Evolutionary conservation across 2,797 vertebrate genomes (phyloP), one percentile per base, ranked within the genome.

Genomic region (Sarcoramphus papa): DNA sequence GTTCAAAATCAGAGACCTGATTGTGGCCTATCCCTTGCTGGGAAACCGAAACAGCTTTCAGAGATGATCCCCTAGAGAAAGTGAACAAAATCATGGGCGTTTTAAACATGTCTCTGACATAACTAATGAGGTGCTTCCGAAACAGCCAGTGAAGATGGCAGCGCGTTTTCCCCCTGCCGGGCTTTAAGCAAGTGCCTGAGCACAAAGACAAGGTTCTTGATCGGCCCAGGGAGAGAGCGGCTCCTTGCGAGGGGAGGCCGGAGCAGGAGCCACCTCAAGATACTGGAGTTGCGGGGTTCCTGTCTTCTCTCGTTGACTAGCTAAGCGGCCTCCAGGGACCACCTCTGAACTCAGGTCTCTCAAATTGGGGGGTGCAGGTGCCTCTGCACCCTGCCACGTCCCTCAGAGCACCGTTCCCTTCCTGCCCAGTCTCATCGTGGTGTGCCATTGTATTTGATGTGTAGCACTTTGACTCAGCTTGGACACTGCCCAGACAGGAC

Each of bases 351-450:
- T 68, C 33, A 8, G 31, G 43, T 23, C n/a, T 33, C 54, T 79
- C 27, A 43, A 82, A 56, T 2, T 3, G 24, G 33, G 28, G 48
- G 3, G 3, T 27, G 10, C 19, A 19, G 53, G 18, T 56, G 37
- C n/a, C 17, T 76, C 59, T 68, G n/a, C 30, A 33, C 9, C 16
- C 43, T 21, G 14, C 40, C 7, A 0, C 1, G 0, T 31, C 35
- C 35, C 57, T 16, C 41, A 27, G 70, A 60, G 45, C 27, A 8
- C 47, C 4, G 1, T 45, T 81, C 33, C 43, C 63, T 47, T 87
- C 47, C 48, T 3, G 0, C 25, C 48, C 64, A 24, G 10, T 51
- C 43, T 22, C 88, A 8, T 8, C 3, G 1, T n/a, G 28, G 22
- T 14, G 53, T 53, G 54, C 18, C 3, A 1, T 20, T 48, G 48